A percentile compares a stretch with the other conserved stretches of the same genome.
Evolutionary conservation across 2,888 invertebrate genomes (phyloP).

Genomic region (Willowsia nigromaculata): DNA sequence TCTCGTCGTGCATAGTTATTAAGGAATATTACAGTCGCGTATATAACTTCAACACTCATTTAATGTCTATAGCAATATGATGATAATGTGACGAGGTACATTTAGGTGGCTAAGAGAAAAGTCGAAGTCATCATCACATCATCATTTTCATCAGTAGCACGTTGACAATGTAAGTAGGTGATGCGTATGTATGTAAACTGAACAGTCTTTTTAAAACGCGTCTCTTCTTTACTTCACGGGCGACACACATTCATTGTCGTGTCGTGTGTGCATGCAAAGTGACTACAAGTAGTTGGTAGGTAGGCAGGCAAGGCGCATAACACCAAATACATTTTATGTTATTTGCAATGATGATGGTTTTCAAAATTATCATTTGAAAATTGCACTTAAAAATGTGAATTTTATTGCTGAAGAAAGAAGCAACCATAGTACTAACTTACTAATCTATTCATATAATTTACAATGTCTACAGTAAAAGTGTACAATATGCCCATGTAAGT

Average conservation of each 20-base stretch:
- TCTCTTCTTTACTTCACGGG: not conserved
- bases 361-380: conserved; percentile 32
- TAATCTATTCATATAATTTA: too few species aligned
- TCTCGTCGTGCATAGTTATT: conserved; percentile 22
- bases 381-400: not conserved
- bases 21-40: not conserved
- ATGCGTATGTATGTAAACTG: not conserved
- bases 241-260: conserved; percentile 4
- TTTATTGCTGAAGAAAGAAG: not conserved
- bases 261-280: not conserved
- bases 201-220: conserved; percentile 18
- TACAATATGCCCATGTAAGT: not conserved
- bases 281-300: not conserved
- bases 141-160: not conserved
- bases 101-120: conserved; percentile 28
- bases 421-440: too few species aligned
- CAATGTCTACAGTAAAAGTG: not conserved
- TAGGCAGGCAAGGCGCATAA: not conserved
- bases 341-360: not conserved
- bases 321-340: not conserved
- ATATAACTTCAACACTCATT: not conserved
- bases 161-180: conserved; percentile 40
- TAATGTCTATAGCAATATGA: not conserved
- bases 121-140: conserved; percentile 10
- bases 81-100: conserved; percentile 4